phyloP scores from a whole-genome alignment of 2,888 invertebrate genomes.

The Meliscaeva auricollis region DNA sequence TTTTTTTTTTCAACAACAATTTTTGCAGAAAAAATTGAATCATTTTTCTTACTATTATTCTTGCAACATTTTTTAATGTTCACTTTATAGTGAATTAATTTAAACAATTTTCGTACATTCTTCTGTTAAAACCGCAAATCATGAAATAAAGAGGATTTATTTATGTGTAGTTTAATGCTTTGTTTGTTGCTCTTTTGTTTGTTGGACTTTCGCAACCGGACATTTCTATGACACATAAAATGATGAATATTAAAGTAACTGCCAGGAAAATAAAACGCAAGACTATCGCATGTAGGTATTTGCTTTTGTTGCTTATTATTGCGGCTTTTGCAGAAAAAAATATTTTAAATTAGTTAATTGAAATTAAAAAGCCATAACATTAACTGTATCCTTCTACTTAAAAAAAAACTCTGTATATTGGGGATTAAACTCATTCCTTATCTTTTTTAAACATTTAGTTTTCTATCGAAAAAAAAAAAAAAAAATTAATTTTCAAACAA shows the following conservation, averaged over 20 bases:
- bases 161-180: neutral
- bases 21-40: neutral
- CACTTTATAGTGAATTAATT: neutral
- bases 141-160: neutral
- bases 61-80: neutral
- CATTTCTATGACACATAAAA: constrained; percentile 13
- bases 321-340: no score
- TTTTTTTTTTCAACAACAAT: no score
- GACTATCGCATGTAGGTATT: neutral
- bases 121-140: constrained; percentile 1
- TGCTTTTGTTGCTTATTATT: no score
- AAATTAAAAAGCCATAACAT: no score
- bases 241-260: constrained; percentile 4
- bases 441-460: no score
- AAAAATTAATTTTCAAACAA: no score
- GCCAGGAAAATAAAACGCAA: neutral
- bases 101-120: neutral
- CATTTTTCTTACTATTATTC: neutral
- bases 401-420: no score
- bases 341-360: no score
- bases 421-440: no score
- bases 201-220: neutral
- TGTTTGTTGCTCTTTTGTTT: constrained; percentile 7
- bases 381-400: no score
- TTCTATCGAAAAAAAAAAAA: no score